phyloP scores from a whole-genome alignment of 37 sponge, comb jelly and placozoan genomes.

The Chondrosia reniformis region DNA sequence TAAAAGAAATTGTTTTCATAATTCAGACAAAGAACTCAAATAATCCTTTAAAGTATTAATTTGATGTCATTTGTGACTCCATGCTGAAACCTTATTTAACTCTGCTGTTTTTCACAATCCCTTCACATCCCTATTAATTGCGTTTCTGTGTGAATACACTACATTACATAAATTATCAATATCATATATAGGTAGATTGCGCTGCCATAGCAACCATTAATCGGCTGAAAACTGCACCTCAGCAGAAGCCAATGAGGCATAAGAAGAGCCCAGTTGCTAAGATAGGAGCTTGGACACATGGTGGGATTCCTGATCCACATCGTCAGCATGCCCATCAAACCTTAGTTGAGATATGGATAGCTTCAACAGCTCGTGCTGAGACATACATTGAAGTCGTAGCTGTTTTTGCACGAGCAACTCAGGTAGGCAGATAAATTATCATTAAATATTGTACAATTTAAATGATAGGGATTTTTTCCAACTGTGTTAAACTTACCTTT shows the following conservation, averaged over 20 bases:
- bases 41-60: too few species aligned
- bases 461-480: too few species aligned
- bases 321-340: slow-evolving; percentile 1
- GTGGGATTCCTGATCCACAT: slow-evolving; percentile 6
- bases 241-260: slow-evolving; percentile 11
- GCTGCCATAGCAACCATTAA: neutral
- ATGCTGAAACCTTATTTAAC: too few species aligned
- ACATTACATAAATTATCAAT: neutral
- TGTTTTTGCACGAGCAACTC: neutral
- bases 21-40: too few species aligned
- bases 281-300: slow-evolving; percentile 9
- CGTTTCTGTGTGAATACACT: neutral
- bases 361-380: slow-evolving; percentile 3
- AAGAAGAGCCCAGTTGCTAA: neutral
- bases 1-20: too few species aligned
- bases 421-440: too few species aligned
- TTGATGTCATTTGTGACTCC: too few species aligned
- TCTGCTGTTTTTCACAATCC: too few species aligned
- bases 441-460: too few species aligned
- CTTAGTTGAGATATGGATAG: slow-evolving; percentile 14
- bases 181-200: slow-evolving; percentile 6
- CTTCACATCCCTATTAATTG: too few species aligned
- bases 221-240: neutral
- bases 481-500: too few species aligned
- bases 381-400: slow-evolving; percentile 18